Evolutionary conservation across 2,797 vertebrate species (phyloP), one percentile per base, ranked within the genome.

Genomic region (Parauchenoglanis punctatus): DNA sequence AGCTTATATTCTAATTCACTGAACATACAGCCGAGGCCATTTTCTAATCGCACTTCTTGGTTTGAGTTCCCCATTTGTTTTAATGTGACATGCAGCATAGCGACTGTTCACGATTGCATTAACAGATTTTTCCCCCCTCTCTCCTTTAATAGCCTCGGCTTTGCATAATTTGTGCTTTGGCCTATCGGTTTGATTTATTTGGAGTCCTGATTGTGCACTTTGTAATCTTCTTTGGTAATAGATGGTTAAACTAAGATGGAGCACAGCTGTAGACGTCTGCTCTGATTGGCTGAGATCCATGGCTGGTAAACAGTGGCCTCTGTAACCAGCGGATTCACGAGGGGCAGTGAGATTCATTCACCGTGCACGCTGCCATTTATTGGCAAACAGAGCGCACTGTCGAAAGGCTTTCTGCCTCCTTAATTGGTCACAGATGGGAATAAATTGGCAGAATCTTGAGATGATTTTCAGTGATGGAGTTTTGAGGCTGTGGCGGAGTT

Each of bases 121-220:
- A 92, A 93, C 93, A 83, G 81, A 35, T 31, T 76, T 91, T 91
- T 90, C 15, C 8, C 6, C 31, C 12, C 17, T 13, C 4, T 20
- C 90, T 89, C 88, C 88, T 87, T 87, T 90, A 89, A 92, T 94
- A 91, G 90, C 87, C 89, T 84, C 84, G 58, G 85, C 91, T 93
- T 93, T 93, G 91, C 90, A 91, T 94, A 87, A 93, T 94, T 93
- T 91, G 87, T 92, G 91, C 90, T 92, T 91, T 91, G 87, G 86
- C 91, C 91, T 90, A 91, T 91, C 90, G 82, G 89, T 85, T 86
- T 94, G 91, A 94, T 94, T 93, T 93, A 88, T 90, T 89, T 84
- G 84, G 56, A 84, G 82, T 84, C 87, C 65, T 61, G 80, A 28
- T 23, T 86, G 72, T 84, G 82, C 82, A 73, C 87, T 87, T 89